Percentiles rank a stretch among this genome's conserved stretches.
Evolutionary conservation across 2,888 invertebrate genomes (phyloP).

Genomic region (Xanthia togata): DNA sequence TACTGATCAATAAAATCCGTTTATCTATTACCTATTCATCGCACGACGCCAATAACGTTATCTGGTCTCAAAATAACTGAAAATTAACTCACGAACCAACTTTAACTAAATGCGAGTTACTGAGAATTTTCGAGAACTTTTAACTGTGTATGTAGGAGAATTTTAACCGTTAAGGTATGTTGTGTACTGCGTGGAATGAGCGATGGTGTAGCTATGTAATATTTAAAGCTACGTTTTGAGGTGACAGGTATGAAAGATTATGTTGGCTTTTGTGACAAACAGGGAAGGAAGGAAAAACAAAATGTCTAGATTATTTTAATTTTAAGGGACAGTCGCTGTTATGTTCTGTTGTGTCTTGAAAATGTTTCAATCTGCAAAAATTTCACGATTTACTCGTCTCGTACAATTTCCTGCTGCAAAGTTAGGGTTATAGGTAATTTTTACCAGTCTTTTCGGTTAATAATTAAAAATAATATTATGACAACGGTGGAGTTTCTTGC

Average conservation of each 20-base stretch:
- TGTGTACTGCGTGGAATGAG: not conserved
- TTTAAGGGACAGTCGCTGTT: too few species aligned
- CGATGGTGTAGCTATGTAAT: not conserved
- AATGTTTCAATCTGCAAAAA: too few species aligned
- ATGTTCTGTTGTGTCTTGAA: too few species aligned
- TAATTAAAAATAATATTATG: not conserved
- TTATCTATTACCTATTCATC: conserved; percentile 56
- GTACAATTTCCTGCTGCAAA: not conserved
- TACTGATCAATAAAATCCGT: conserved; percentile 47
- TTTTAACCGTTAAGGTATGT: conserved; percentile 16
- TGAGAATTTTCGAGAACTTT: conserved; percentile 64
- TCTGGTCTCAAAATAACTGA: conserved; percentile 67
- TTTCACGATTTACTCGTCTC: too few species aligned
- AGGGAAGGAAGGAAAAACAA: not conserved
- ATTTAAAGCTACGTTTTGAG: not conserved
- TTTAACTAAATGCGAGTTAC: conserved; percentile 70
- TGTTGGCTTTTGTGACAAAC: not conserved
- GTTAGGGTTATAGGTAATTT: not conserved
- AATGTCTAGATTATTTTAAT: not conserved
- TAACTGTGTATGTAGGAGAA: conserved; percentile 1
- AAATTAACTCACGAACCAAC: conserved; percentile 70
- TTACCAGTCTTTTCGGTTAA: not conserved
- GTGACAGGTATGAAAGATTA: not conserved
- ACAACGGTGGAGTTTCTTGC: too few species aligned
- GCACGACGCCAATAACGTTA: conserved; percentile 62